phyloP scores from a whole-genome alignment of 2,888 invertebrate genomes.

The Cerceris ruficornis region DNA sequence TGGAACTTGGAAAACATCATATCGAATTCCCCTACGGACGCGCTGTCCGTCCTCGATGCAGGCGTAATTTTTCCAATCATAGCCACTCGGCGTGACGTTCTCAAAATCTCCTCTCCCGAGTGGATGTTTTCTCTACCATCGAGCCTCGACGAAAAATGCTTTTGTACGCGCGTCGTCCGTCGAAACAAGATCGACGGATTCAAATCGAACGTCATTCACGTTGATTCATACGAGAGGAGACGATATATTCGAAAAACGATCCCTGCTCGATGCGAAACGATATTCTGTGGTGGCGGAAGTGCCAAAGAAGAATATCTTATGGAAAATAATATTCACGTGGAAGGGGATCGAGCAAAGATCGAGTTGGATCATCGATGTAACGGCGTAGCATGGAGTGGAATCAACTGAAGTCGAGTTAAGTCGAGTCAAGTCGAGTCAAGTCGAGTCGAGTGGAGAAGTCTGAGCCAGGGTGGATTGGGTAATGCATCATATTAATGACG shows the following conservation, averaged over 20 bases:
- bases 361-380: slow-evolving; percentile 38
- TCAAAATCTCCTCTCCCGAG: neutral
- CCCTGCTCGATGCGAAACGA: neutral
- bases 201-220: neutral
- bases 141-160: neutral
- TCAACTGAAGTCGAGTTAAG: slow-evolving; percentile 48
- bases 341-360: slow-evolving; percentile 37
- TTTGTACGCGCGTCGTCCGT: neutral
- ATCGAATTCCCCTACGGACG: neutral
- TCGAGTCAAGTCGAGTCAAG: slow-evolving; percentile 32
- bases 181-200: neutral
- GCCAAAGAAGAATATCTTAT: slow-evolving; percentile 25
- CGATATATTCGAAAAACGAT: slow-evolving; percentile 10
- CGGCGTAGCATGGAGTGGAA: slow-evolving; percentile 27
- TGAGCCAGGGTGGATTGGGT: slow-evolving; percentile 55
- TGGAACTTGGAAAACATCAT: neutral
- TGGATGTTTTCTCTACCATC: neutral
- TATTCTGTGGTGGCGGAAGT: neutral
- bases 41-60: neutral
- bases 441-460: slow-evolving; percentile 60
- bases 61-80: slow-evolving; percentile 4
- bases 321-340: slow-evolving; percentile 27
- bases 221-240: neutral
- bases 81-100: neutral
- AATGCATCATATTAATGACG: slow-evolving; percentile 72